Evolutionary conservation across 2,113 vertebrate species (phyloP).

Genomic region (Rhea pennata): DNA sequence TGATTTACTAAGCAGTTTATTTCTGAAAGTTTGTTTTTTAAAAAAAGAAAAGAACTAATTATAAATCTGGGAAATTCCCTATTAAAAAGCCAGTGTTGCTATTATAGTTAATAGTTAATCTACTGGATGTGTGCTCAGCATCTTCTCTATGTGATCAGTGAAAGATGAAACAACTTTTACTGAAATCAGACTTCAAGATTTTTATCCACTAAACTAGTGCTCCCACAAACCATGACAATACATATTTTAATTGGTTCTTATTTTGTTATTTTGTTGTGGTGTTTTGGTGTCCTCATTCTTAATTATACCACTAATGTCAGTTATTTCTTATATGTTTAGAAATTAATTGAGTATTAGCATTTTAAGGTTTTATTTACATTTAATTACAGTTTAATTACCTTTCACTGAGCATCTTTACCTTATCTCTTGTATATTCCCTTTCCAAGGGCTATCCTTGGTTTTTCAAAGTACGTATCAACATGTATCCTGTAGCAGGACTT

Average conservation of each 20-base stretch:
- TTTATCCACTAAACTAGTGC: not conserved
- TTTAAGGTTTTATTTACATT: not conserved
- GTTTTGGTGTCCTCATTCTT: not conserved
- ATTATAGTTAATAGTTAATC: not conserved
- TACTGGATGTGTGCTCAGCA: not conserved
- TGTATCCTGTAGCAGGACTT: not conserved
- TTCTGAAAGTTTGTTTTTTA: not conserved
- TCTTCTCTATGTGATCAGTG: not conserved
- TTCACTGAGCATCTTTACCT: not conserved
- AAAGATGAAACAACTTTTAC: not conserved
- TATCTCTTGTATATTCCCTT: not conserved
- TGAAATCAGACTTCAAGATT: not conserved
- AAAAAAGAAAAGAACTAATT: not conserved
- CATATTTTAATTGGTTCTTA: not conserved
- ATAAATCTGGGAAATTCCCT: not conserved
- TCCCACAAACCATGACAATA: not conserved
- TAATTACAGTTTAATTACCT: not conserved
- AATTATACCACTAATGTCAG: not conserved
- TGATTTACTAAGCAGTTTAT: not conserved
- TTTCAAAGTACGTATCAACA: fast-evolving
- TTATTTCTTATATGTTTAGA: not conserved
- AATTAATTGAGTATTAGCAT: not conserved
- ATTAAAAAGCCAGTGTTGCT: not conserved
- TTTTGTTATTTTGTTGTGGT: not conserved
- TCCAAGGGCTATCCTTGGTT: not conserved